These are phyloP conservation scores for Achroia grisella DNA, from an alignment of 1,140 invertebrate genomes.

Conservation along the genomic window DNA sequence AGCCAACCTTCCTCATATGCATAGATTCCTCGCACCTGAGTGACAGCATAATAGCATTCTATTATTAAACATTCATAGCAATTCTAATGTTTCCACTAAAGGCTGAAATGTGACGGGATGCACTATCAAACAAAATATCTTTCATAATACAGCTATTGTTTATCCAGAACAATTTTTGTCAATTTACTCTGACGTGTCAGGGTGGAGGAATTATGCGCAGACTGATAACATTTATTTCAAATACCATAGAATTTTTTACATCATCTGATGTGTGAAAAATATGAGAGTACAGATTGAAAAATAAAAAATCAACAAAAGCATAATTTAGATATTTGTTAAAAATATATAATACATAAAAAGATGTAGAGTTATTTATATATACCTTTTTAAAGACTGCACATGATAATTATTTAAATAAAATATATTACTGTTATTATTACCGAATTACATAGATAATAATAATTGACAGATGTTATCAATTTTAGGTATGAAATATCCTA, in stretches of 20 bases:
- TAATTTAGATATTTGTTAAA: background rate
- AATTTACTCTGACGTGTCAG: slow-evolving; percentile 8
- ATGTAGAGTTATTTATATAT: background rate
- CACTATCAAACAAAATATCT: slow-evolving; percentile 44
- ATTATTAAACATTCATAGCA: slow-evolving; percentile 38
- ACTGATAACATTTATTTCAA: no score
- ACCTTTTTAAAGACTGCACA: no score
- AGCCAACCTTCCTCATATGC: slow-evolving; percentile 28
- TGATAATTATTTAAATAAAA: no score
- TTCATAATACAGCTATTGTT: slow-evolving; percentile 19
- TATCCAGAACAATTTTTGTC: slow-evolving; percentile 62
- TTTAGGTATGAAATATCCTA: no score
- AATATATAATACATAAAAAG: background rate
- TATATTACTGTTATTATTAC: no score
- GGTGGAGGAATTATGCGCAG: slow-evolving; percentile 25
- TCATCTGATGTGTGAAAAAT: no score
- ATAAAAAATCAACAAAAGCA: no score
- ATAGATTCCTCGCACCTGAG: slow-evolving; percentile 32
- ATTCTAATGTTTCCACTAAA: slow-evolving; percentile 38
- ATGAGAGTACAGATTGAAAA: no score
- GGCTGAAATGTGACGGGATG: slow-evolving; percentile 48
- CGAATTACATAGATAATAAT: no score
- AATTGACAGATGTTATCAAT: no score
- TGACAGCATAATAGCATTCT: slow-evolving; percentile 25
- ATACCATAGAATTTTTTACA: no score